Base-by-base conservation (phyloP, 1,140 invertebrate species). In the Episyrphus balteatus region DNA sequence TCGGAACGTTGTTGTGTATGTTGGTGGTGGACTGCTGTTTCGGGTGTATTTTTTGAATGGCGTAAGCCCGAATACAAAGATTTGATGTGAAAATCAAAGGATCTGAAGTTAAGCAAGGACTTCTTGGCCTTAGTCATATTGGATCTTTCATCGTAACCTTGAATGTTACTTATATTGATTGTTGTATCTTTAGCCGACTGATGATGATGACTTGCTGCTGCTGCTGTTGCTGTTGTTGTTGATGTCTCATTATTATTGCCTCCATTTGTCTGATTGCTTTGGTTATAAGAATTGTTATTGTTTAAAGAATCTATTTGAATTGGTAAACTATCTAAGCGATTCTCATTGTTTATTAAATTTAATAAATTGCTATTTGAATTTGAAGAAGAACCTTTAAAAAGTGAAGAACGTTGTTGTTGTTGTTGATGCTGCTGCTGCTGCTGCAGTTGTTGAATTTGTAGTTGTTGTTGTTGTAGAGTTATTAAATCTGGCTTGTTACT, bases 401-500 rank as follows among this genome's bases (percentile, higher is more conserved):
- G n/a, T 48, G 50, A 51, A 51, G 46, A 47, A 51, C 37, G 39
- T 38, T 53, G 51, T 11, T 53, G 49, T 11, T 49, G 51, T 6
- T 50, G 51, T 40, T 48, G 47, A 31, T 49, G 49, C 5, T 57
- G 58, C 2, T 53, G 55, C 10, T 58, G 58, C 6, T 56, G 57
- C 21, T 58, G 61, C 5, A 58, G 55, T n/a, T 53, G 60, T 43
- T 63, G 63, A n/a, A 8, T 26, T 6, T 49, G 49, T 7, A 55
- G 58, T 2, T 53, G 55, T 13, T 58, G 58, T 8, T 56, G 57
- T 31, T 58, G 61, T 7, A 58, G 55, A 13, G 51, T 61, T 44
- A 62, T 63, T 53, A 61, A 51, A 51, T 66, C 63, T 51, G 62
- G 63, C 52, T 62, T 66, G 54, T 61, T 66, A 62, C 66, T 66